Base-by-base conservation (phyloP, 2,113 vertebrate genomes). In the Bostrychus sinensis region DNA sequence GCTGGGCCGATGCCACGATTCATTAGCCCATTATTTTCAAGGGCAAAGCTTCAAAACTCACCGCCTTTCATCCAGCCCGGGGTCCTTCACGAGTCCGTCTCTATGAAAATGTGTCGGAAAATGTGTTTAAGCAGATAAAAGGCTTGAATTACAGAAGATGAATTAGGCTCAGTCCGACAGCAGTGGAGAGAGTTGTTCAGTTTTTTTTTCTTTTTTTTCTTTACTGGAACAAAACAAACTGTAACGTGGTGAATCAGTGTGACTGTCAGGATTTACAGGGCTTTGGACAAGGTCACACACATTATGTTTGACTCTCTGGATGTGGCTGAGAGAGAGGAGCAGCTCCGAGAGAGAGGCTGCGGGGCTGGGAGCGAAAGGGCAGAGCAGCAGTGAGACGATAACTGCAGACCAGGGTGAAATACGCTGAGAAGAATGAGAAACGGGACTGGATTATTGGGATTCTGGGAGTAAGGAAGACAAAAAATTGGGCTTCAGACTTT, bases 241-340 rank as follows among this genome's bases (percentile, higher is more conserved):
- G 38, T 62, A 16, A 30, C 46, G 20, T 58, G 72, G 45, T 23
- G 56, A 37, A 59, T 37, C 30, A 60, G 57, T 23, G 16, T 64
- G 56, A 62, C 69, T 42, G 48, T 61, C 57, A 38, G 53, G 53
- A 45, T 76, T 76, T 70, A 66, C 76, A 66, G 62, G 10, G 43
- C 62, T 64, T 67, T 19, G 42, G 64, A 70, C 67, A 69, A 78
- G 68, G 78, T 78, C 61, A 66, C 22, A 60, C 20, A 72, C 36
- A 78, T 78, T 0, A 19, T 64, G 64, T 61, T 72, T 39, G 71
- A 42, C 56, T 56, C 19, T 66, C 66, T 61, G 58, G 46, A 9
- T 68, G 81, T 72, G 70, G 57, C 61, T 1, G n/a, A n/a, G 4
- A 25, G 32, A n/a, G 37, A 22, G 62, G 56, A 70, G 34, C 53